A percentile compares a stretch with the other conserved stretches of the same genome.
Conservation (phyloP, 2,797 vertebrate species). For the Amblyraja radiata region DNA sequence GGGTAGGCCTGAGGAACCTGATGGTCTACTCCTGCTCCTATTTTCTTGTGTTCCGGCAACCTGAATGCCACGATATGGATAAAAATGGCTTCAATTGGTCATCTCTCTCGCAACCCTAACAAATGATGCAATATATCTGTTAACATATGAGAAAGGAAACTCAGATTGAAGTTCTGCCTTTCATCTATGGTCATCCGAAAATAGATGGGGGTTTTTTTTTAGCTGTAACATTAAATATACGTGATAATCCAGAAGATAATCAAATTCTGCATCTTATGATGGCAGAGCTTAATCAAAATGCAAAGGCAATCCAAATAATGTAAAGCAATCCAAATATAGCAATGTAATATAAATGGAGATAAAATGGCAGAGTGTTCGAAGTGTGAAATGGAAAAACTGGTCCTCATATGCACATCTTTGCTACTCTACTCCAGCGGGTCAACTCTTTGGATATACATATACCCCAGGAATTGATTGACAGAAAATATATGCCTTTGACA, state of each 20-base stretch:
- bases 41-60: neutral
- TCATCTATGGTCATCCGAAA: neutral
- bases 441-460: too few species aligned
- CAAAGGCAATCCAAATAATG: too few species aligned
- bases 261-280: neutral
- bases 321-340: too few species aligned
- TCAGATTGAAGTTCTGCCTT: neutral
- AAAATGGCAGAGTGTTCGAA: neutral
- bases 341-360: too few species aligned
- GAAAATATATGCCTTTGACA: too few species aligned
- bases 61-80: neutral
- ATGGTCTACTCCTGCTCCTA: too few species aligned
- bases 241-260: neutral
- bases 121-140: neutral
- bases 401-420: neutral
- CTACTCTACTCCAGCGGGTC: too few species aligned
- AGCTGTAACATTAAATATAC: neutral
- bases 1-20: too few species aligned
- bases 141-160: neutral
- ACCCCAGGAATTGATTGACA: too few species aligned
- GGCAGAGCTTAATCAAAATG: neutral
- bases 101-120: neutral
- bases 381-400: neutral
- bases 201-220: neutral
- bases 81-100: neutral